These are phyloP conservation scores for Scaptomyza tumidula DNA, from an alignment of 2,888 invertebrate species.

Conservation along the genomic window DNA sequence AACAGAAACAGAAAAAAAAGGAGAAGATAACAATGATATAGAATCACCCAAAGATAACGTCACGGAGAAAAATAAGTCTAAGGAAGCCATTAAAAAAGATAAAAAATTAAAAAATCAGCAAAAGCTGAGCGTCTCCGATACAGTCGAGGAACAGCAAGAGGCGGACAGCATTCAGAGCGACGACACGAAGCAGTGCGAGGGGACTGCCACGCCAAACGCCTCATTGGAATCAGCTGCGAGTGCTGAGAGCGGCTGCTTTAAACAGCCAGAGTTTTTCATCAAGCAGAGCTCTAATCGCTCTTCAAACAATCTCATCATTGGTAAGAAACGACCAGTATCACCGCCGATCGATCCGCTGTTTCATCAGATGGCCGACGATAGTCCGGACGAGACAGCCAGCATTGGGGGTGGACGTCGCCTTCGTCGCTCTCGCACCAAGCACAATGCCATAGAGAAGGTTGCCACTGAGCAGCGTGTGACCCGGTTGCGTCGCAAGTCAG, in stretches of 20 bases:
- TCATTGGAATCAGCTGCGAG: background rate
- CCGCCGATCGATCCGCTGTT: slow-evolving; percentile 5
- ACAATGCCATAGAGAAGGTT: slow-evolving; percentile 42
- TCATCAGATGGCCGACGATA: slow-evolving; percentile 31
- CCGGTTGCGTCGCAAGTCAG: slow-evolving; percentile 62
- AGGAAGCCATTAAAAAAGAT: background rate
- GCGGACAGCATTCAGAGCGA: background rate
- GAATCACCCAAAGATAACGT: background rate
- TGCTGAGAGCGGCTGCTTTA: background rate
- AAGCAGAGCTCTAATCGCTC: slow-evolving; percentile 43
- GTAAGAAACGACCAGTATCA: slow-evolving; percentile 36
- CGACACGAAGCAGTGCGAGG: background rate
- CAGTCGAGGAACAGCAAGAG: background rate
- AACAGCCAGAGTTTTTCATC: slow-evolving; percentile 60
- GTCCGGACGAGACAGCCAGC: slow-evolving; percentile 42
- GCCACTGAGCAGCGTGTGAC: slow-evolving; percentile 52
- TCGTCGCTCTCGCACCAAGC: slow-evolving; percentile 40
- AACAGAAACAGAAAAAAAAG: slow-evolving; percentile 1
- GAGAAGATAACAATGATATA: background rate
- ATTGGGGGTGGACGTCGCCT: slow-evolving; percentile 33
- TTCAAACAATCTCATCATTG: slow-evolving; percentile 55
- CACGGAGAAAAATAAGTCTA: background rate
- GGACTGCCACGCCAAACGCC: slow-evolving; percentile 1
- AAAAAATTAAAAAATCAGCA: background rate
- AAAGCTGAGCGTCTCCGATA: background rate